These are phyloP conservation scores for Neodiprion pinetum DNA, from an alignment of 1,140 invertebrate genomes.

Conservation along the genomic window DNA sequence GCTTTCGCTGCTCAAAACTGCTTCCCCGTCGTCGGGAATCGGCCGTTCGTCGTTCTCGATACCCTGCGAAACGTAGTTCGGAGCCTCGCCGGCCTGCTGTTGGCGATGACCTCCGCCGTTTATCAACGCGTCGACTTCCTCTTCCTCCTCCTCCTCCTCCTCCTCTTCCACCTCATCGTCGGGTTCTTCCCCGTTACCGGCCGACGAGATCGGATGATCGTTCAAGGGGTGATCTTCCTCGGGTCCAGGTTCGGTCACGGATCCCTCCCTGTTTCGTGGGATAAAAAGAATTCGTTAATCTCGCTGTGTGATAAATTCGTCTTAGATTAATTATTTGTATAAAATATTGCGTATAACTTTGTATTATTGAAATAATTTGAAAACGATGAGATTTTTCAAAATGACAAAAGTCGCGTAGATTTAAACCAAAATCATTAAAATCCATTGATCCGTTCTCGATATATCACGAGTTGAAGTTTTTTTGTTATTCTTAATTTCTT, in stretches of 20 bases:
- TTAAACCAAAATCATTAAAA: too few relatives aligned
- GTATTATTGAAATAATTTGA: too few relatives aligned
- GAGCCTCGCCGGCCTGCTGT: background rate
- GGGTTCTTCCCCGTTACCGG: background rate
- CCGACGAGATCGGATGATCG: background rate
- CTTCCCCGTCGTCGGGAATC: conserved; percentile 14
- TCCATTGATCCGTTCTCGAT: too few relatives aligned
- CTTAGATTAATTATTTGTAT: too few relatives aligned
- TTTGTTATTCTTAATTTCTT: too few relatives aligned
- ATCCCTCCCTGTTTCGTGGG: conserved; percentile 49
- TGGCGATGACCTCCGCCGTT: background rate
- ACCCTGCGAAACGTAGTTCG: background rate
- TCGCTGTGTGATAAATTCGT: too few relatives aligned
- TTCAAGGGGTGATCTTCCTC: conserved; percentile 45
- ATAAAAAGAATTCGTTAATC: conserved; percentile 18
- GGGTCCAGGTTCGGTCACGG: conserved; percentile 43
- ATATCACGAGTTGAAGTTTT: too few relatives aligned
- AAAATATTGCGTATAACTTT: too few relatives aligned
- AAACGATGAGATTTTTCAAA: too few relatives aligned
- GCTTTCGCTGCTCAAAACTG: conserved; percentile 45
- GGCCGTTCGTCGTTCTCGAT: conserved; percentile 25
- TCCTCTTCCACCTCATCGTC: too few relatives aligned
- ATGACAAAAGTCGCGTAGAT: too few relatives aligned
- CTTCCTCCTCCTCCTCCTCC: background rate
- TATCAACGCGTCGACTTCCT: conserved; percentile 2